Evolutionary conservation across 2,797 vertebrate species (phyloP).

Genomic region (Dryobates pubescens): DNA sequence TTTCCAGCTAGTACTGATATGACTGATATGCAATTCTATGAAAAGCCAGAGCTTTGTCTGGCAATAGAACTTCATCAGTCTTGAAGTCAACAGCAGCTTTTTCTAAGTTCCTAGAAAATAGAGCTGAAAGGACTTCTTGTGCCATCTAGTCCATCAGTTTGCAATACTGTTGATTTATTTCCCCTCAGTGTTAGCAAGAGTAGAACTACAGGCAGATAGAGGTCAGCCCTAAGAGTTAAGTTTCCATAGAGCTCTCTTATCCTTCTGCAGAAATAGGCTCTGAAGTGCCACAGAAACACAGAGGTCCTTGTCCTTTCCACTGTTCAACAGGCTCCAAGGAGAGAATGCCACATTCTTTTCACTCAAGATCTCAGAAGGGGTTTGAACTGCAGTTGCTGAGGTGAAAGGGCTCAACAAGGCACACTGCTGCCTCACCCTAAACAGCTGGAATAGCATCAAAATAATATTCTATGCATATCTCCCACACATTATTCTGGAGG

Average conservation of each 20-base stretch:
- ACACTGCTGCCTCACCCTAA: constrained; percentile 14
- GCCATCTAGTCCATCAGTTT: constrained; percentile 30
- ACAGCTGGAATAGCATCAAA: constrained; percentile 41
- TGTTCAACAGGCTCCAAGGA: constrained; percentile 56
- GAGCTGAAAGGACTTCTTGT: not conserved
- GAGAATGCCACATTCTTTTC: constrained; percentile 37
- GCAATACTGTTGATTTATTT: constrained; percentile 28
- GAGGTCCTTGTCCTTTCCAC: constrained; percentile 53
- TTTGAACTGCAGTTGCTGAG: constrained; percentile 59
- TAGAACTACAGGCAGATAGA: constrained; percentile 44
- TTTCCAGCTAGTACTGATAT: not conserved
- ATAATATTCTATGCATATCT: not conserved
- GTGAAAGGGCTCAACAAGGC: constrained; percentile 56
- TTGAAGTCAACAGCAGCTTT: constrained; percentile 38
- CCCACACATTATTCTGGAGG: constrained; percentile 22
- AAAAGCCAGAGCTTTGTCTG: constrained; percentile 29
- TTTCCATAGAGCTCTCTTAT: constrained; percentile 59
- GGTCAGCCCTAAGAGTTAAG: constrained; percentile 63
- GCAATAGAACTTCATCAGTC: not conserved
- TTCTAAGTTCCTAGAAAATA: constrained; percentile 40
- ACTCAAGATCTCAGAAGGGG: constrained; percentile 55
- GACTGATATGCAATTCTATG: not conserved
- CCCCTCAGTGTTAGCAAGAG: not conserved
- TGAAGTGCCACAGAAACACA: constrained; percentile 43
- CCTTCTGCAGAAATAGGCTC: constrained; percentile 58